Percentiles rank a stretch among this genome's conserved stretches.
phyloP scores from a whole-genome alignment of 2,888 invertebrate species.

The Euplagia quadripunctaria region DNA sequence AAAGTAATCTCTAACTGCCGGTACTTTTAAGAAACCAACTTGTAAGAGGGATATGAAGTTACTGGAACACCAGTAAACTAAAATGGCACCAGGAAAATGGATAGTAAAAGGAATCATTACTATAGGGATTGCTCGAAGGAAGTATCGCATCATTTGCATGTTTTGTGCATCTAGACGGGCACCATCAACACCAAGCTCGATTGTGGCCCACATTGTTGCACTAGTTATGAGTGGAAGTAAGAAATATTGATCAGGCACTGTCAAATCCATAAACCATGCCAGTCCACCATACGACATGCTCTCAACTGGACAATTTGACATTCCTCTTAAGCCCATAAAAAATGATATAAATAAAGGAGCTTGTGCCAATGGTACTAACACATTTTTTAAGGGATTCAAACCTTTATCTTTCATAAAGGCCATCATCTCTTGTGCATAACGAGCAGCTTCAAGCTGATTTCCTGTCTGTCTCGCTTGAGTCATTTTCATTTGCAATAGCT shows the following conservation, averaged over 20 bases:
- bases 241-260: conserved; percentile 96
- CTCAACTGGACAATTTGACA: conserved; percentile 97
- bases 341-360: conserved; percentile 97
- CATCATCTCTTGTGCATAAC: conserved; percentile 93
- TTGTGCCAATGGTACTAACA: conserved; percentile 92
- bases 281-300: conserved; percentile 96
- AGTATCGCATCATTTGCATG: conserved; percentile 91
- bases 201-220: conserved; percentile 92
- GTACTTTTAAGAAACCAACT: conserved; percentile 92
- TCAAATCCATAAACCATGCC: conserved; percentile 97
- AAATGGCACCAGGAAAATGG: conserved; percentile 95
- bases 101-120: conserved; percentile 94
- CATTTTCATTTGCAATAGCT: conserved; percentile 93
- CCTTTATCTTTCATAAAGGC: conserved; percentile 93
- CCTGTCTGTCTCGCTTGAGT: conserved; percentile 95
- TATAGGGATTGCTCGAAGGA: conserved; percentile 92
- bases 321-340: conserved; percentile 94
- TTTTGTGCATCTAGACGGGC: conserved; percentile 90
- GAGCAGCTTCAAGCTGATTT: conserved; percentile 92
- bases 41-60: conserved; percentile 95
- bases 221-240: conserved; percentile 95
- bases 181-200: conserved; percentile 94
- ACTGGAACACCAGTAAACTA: conserved; percentile 96
- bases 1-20: conserved; percentile 91
- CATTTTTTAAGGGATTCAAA: conserved; percentile 93